Evolutionary conservation across 2,888 invertebrate species (phyloP), one percentile per base, ranked within the genome.

Genomic region (Orthosia gracilis): DNA sequence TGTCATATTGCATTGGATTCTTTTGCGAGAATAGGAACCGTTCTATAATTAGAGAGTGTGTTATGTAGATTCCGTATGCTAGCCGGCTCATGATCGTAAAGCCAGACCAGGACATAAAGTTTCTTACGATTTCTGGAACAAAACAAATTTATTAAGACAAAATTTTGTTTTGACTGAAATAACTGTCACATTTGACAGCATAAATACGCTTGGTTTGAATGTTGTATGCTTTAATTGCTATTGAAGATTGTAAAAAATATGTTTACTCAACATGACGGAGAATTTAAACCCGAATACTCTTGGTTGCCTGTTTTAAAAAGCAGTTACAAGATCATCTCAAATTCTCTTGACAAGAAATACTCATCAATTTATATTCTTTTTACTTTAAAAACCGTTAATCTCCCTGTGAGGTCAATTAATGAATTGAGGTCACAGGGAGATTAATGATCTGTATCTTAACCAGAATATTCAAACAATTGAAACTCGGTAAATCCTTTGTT

Each of bases 61-160:
- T 82, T 1, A 83, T 82, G n/a, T 84, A 83, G 12, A 83, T 58
- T 0, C 82, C 82, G 7, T 83, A 83, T 0, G 85, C 85, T 17
- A 83, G 55, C 1, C 82, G 85, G 7, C 73, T 83, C 45, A 50
- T 0, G 1, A 85, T n/a, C 0, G 78, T 73, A 49, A 84, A 83
- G 5, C 1, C 5, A 2, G 82, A 85, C 73, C 82, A 85, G 7
- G 82, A 31, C 55, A 83, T 83, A 17, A 81, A 18, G 1, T 74
- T 80, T 12, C 84, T 63, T 2, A 81, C 18, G 1, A 2, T 31
- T 55, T 63, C 80, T 81, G 84, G 0, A 81, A 84, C n/a, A 0
- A 12, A 21, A 79, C 13, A 3, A 21, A 52, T 52, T 0, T 7
- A 23, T 13, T 72, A 17, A 55, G 4, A 26, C 0, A 40, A 3